These are phyloP conservation scores for Calliphora vomitoria DNA, from an alignment of 2,888 invertebrate genomes.

Conservation along the genomic window DNA sequence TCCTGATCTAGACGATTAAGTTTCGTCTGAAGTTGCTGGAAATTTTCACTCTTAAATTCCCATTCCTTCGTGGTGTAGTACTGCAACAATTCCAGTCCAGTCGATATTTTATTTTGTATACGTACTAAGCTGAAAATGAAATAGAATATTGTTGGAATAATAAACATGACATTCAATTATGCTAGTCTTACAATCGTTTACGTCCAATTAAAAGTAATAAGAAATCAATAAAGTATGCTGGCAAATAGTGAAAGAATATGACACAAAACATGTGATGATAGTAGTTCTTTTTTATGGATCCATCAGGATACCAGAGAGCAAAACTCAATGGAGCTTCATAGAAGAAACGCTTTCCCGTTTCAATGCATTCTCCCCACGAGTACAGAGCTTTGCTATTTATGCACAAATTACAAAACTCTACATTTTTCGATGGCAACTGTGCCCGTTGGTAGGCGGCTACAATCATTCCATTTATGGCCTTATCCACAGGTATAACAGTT, in stretches of 20 bases:
- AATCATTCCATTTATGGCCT: slow-evolving; percentile 91
- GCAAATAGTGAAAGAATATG: slow-evolving; percentile 90
- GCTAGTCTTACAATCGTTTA: slow-evolving; percentile 90
- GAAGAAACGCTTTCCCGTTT: slow-evolving; percentile 86
- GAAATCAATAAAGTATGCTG: slow-evolving; percentile 91
- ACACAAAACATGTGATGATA: slow-evolving; percentile 88
- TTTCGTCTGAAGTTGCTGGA: slow-evolving; percentile 85
- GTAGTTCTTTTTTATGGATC: slow-evolving; percentile 89
- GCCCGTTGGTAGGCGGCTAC: slow-evolving; percentile 89
- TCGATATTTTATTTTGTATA: slow-evolving; percentile 86
- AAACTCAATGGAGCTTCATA: slow-evolving; percentile 91
- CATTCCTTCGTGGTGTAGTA: slow-evolving; percentile 93
- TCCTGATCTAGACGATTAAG: slow-evolving; percentile 86
- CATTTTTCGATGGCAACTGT: slow-evolving; percentile 78
- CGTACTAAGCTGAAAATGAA: slow-evolving; percentile 86
- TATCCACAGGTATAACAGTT: slow-evolving; percentile 92
- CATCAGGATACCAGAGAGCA: slow-evolving; percentile 92
- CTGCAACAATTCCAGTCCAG: slow-evolving; percentile 88
- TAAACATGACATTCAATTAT: no score
- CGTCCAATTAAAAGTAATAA: slow-evolving; percentile 88
- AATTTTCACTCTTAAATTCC: slow-evolving; percentile 89
- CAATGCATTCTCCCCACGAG: slow-evolving; percentile 93
- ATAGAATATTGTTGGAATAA: not conserved
- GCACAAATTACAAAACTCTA: slow-evolving; percentile 88
- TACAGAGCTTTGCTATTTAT: slow-evolving; percentile 91